Evolutionary conservation across 64 coral and sea anemone species (phyloP).

Genomic region (Stichodactyla helianthus): DNA sequence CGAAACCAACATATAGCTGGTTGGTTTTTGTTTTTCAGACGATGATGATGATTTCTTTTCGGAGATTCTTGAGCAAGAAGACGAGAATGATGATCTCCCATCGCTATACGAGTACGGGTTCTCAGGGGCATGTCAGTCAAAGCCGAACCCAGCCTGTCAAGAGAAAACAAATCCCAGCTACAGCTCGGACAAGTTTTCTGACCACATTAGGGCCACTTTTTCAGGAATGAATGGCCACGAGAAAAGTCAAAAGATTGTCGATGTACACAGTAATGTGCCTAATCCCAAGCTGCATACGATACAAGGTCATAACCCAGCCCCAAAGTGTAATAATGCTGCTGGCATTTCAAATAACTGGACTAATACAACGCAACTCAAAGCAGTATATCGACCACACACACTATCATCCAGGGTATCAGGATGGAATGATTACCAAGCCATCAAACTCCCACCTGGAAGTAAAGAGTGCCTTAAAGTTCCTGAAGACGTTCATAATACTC

Average conservation of each 20-base stretch:
- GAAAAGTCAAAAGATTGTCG: neutral
- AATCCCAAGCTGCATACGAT: neutral
- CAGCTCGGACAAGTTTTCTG: neutral
- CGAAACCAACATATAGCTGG: too few species aligned
- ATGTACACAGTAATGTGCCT: neutral
- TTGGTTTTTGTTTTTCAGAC: neutral
- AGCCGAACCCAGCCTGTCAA: neutral
- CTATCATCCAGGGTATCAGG: neutral
- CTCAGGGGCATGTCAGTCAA: neutral
- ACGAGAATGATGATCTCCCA: slow-evolving; percentile 7
- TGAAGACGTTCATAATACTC: neutral
- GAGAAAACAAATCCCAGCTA: neutral
- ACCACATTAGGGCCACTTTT: neutral
- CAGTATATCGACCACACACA: neutral
- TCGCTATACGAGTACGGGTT: slow-evolving; percentile 2
- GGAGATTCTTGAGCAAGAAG: neutral
- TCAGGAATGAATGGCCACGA: neutral
- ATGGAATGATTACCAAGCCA: neutral
- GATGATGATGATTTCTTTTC: slow-evolving; percentile 11
- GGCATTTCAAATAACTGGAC: neutral
- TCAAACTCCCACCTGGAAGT: neutral
- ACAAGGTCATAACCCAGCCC: neutral
- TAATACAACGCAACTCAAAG: neutral
- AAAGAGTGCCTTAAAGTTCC: neutral
- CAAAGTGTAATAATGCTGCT: neutral